Evolutionary conservation across 1,140 invertebrate genomes (phyloP).

Genomic region (Aphelenchoides fujianensis): DNA sequence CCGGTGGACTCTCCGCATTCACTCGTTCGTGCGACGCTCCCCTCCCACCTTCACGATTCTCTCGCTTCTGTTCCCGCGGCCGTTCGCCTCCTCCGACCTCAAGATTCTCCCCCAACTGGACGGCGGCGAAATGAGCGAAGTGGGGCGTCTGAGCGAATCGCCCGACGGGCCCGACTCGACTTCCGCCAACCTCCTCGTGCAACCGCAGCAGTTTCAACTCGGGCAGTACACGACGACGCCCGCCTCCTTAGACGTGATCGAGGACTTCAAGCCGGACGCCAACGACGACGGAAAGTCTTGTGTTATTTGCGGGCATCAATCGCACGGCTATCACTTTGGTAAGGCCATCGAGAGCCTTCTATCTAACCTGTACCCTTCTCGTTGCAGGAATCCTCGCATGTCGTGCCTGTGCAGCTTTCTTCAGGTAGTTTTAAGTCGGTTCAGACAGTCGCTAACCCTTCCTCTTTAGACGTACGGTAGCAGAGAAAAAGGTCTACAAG

Average conservation of each 20-base stretch:
- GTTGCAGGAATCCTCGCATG: constrained; percentile 47
- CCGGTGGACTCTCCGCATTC: no score
- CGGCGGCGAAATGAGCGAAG: neutral
- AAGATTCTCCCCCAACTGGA: neutral
- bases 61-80: no score
- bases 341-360: no score
- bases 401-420: constrained; percentile 21
- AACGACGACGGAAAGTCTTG: constrained; percentile 25
- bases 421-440: constrained; percentile 49
- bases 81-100: no score
- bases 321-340: constrained; percentile 50
- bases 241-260: neutral
- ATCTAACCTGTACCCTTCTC: no score
- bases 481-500: constrained; percentile 45
- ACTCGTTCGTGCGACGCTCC: no score
- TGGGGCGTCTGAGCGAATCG: neutral
- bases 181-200: no score
- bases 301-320: constrained; percentile 41
- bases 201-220: neutral
- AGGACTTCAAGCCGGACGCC: neutral
- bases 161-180: neutral
- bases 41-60: no score
- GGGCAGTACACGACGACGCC: neutral
- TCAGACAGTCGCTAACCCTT: no score
- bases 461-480: no score